Evolutionary conservation across 1,140 invertebrate genomes (phyloP), one percentile per base, ranked within the genome.

Genomic region (Radopholus similis): DNA sequence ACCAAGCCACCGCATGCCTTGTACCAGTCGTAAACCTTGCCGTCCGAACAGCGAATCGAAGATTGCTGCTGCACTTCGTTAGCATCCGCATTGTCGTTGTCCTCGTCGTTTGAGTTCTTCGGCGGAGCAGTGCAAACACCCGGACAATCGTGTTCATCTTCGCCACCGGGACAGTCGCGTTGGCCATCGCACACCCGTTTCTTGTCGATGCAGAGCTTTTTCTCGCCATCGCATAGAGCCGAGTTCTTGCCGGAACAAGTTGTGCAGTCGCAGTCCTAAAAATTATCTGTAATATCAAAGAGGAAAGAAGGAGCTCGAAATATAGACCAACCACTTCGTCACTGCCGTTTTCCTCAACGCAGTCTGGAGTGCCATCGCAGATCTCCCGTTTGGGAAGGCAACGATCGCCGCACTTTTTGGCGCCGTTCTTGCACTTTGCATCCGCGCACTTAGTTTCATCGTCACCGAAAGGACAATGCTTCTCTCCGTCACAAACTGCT

Each of bases 361-460:
- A 76, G 21, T 76, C 55, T 4, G 51, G n/a, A 40, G 53, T 28
- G n/a, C 74, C 74, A 40, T 76, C 64, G 38, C 74, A 76, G 11
- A 78, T 21, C 15, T 59, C 6, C 76, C 74, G 72, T 38, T 71
- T 76, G n/a, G 73, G 58, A 21, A 75, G 23, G 67, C 74, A 75
- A 6, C 18, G 11, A 23, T 44, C 26, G 5, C 38, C 15, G 47
- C 73, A 75, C 18, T 47, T 59, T 34, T 70, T 73, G 13, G 71
- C 57, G 2, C 56, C 73, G 18, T 15, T 49, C 9, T 49, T 49
- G n/a, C 47, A 58, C 57, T 51, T 30, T 47, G 26, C 51, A 8
- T 49, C 21, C 21, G 18, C 30, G 54, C 73, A 75, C 5, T 64
- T 57, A 21, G 49, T 26, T 58, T 75, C 73, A 47, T 75, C 73